Conservation (phyloP, 2,888 invertebrate species). For the Altica lythri region DNA sequence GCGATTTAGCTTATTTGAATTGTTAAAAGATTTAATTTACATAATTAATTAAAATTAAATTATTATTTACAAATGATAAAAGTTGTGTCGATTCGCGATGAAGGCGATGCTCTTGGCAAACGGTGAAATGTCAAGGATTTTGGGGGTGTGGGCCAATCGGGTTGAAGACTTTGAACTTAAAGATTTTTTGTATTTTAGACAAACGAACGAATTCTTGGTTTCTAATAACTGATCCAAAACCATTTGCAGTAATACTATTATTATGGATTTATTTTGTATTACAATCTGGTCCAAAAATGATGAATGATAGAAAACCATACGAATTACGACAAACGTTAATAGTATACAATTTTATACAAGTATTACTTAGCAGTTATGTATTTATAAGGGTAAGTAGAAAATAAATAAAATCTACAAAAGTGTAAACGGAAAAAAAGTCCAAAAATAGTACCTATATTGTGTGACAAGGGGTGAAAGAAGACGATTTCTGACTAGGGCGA, state of each 20-base stretch:
- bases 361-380: constrained; percentile 78
- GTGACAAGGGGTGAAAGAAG: too few species aligned
- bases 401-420: too few species aligned
- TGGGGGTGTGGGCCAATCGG: background rate
- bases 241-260: constrained; percentile 65
- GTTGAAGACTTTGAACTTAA: background rate
- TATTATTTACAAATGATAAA: background rate
- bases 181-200: constrained; percentile 56
- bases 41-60: background rate
- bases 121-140: background rate
- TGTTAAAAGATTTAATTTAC: background rate
- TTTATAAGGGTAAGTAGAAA: constrained; percentile 74
- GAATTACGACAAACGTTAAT: constrained; percentile 78
- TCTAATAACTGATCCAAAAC: constrained; percentile 72
- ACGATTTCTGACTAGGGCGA: too few species aligned
- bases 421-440: too few species aligned
- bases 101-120: background rate
- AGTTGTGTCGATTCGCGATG: background rate
- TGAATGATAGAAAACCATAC: constrained; percentile 85
- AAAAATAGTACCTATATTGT: too few species aligned
- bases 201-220: constrained; percentile 71
- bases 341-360: constrained; percentile 88
- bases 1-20: too few species aligned
- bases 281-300: constrained; percentile 82
- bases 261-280: constrained; percentile 74